Conservation (phyloP, 2,113 vertebrate species). For the Emydura subglobosa region DNA sequence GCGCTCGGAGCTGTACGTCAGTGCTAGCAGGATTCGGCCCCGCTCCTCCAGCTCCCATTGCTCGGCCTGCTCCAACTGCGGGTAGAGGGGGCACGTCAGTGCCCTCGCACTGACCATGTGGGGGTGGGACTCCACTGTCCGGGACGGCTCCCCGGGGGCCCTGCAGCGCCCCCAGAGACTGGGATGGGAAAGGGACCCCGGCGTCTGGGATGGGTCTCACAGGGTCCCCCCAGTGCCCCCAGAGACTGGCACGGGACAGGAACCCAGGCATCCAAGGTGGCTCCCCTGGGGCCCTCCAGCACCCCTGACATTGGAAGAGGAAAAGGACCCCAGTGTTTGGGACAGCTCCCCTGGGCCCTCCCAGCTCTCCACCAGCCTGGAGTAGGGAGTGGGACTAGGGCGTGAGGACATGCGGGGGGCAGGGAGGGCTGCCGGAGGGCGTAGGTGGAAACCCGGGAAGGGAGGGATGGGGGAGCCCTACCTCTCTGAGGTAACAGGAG, state of each 20-base stretch:
- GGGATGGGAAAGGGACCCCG: background rate
- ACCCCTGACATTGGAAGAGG: too few species aligned
- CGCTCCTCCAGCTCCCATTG: slow-evolving; percentile 86
- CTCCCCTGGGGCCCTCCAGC: background rate
- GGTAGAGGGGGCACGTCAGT: background rate
- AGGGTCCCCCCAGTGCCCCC: background rate
- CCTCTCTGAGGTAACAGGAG: slow-evolving; percentile 91
- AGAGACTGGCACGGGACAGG: too few species aligned
- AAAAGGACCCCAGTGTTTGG: background rate
- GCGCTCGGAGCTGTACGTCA: slow-evolving; percentile 79
- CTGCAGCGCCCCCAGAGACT: background rate
- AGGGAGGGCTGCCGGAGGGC: too few species aligned
- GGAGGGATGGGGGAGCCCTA: slow-evolving; percentile 50
- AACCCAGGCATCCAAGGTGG: background rate
- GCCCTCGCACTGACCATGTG: background rate
- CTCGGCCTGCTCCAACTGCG: slow-evolving; percentile 86
- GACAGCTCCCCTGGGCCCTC: background rate
- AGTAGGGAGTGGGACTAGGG: too few species aligned
- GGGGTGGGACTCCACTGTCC: background rate
- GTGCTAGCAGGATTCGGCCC: slow-evolving; percentile 85
- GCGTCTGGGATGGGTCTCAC: background rate
- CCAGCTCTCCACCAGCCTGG: too few species aligned
- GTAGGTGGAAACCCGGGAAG: background rate
- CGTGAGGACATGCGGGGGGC: too few species aligned
- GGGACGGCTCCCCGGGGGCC: background rate